Base-by-base conservation (phyloP, 2,113 vertebrate genomes). In the Nothobranchius kuhntae region DNA sequence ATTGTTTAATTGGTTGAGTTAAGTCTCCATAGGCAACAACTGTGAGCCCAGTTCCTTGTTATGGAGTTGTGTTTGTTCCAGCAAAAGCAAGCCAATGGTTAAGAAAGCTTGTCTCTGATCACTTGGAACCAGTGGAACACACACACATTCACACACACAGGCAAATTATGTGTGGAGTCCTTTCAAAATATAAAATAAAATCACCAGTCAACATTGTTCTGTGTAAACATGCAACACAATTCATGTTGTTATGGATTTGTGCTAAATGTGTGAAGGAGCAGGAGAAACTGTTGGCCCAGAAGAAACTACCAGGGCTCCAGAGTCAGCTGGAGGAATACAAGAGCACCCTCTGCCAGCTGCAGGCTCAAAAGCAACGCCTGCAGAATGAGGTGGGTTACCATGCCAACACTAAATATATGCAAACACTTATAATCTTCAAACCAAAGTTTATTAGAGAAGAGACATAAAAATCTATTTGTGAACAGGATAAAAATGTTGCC, bases 261-360 rank as follows among this genome's bases (percentile, higher is more conserved):
- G 38, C 8, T 75, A 0, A 0, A 15, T 65, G 12, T 81, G 44
- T 78, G 2, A 60, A 92, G 92, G 92, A 92, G 47, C 88, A 97
- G 90, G 95, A 97, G 91, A 95, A 92, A 83, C 78, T 96, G 73
- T 69, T 95, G 75, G 93, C 93, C 0, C 95, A 97, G 82, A 92
- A 90, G 77, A 92, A 92, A 72, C 90, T 95, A 6, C 93, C 95
- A 0, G 88, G 77, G 42, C 89, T 97, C 58, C 91, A 93, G 80
- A 91, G 77, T 66, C 95, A 97, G 81, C 87, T 98, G 86, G 95
- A 98, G 62, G 95, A 98, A 68, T 93, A 94, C 83, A 95, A 93
- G 91, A 95, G 91, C 73, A 87, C 93, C 80, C 91, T 98, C 84
- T 95, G 93, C 58, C 93, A 95, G 87, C 92, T 98, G 10, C 94